These are phyloP conservation scores for Anguilla rostrata DNA, from an alignment of 2,113 vertebrate species.

Conservation along the genomic window DNA sequence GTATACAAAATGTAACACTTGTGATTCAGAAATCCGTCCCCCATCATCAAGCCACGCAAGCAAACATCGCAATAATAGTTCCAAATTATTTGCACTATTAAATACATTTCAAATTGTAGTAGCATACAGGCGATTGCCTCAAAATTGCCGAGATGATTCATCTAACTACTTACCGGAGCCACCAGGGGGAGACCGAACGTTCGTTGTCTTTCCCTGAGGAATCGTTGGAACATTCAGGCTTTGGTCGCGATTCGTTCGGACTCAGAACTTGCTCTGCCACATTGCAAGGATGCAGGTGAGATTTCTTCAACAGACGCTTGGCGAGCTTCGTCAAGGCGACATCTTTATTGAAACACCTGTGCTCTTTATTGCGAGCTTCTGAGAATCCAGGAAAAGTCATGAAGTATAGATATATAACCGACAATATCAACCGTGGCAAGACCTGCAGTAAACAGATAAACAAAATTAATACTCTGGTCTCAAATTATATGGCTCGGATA, in stretches of 20 bases:
- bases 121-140: not conserved
- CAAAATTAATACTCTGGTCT: not conserved
- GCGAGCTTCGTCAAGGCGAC: not conserved
- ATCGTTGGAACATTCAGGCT: not conserved
- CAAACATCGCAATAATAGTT: not conserved
- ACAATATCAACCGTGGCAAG: not conserved
- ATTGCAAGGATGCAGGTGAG: not conserved
- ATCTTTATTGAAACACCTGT: not conserved
- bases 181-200: constrained; percentile 85
- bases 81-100: not conserved
- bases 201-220: constrained; percentile 28
- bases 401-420: not conserved
- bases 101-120: not conserved
- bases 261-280: not conserved
- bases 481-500: not conserved
- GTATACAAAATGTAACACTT: too few relatives aligned
- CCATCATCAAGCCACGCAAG: too few relatives aligned
- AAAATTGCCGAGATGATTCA: not conserved
- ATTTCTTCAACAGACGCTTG: not conserved
- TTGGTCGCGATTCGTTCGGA: not conserved
- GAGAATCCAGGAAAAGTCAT: not conserved
- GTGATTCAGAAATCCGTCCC: too few relatives aligned
- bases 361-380: not conserved
- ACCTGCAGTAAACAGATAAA: not conserved
- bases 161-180: constrained; percentile 54